Conservation (phyloP, 1,140 invertebrate genomes). For the Neodiprion pinetum region DNA sequence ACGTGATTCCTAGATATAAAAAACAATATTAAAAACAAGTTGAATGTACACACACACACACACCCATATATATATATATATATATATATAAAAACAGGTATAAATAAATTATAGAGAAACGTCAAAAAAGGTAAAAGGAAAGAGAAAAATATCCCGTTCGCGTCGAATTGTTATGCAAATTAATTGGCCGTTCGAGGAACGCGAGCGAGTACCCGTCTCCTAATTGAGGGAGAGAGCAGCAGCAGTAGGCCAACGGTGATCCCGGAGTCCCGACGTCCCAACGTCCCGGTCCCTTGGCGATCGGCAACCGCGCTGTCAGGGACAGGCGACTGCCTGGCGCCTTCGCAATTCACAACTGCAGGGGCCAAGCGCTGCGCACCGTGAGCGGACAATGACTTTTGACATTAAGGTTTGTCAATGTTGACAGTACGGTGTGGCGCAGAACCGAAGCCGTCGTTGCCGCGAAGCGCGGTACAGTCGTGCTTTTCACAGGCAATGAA, state of each 20-base stretch:
- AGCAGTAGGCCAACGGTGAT: neutral
- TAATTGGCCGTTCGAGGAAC: neutral
- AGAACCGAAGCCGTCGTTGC: too few relatives aligned
- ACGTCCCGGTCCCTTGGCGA: neutral
- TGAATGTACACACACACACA: too few relatives aligned
- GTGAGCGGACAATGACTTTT: neutral
- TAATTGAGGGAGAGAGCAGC: neutral
- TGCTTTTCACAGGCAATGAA: too few relatives aligned
- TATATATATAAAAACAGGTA: too few relatives aligned
- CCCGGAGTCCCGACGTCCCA: neutral
- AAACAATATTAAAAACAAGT: too few relatives aligned
- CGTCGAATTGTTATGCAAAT: neutral
- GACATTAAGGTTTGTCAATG: constrained; percentile 7
- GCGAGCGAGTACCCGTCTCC: neutral
- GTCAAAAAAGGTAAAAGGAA: too few relatives aligned
- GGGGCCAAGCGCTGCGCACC: neutral
- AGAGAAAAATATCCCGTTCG: neutral
- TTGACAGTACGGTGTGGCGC: neutral
- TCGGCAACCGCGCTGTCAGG: neutral
- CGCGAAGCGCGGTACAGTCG: too few relatives aligned
- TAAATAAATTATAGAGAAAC: too few relatives aligned
- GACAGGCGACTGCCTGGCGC: neutral
- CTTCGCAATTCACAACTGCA: neutral
- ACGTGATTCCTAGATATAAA: neutral
- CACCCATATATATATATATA: too few relatives aligned